Base-by-base conservation (phyloP, 2,888 invertebrate species). In the Heliconius sara region DNA sequence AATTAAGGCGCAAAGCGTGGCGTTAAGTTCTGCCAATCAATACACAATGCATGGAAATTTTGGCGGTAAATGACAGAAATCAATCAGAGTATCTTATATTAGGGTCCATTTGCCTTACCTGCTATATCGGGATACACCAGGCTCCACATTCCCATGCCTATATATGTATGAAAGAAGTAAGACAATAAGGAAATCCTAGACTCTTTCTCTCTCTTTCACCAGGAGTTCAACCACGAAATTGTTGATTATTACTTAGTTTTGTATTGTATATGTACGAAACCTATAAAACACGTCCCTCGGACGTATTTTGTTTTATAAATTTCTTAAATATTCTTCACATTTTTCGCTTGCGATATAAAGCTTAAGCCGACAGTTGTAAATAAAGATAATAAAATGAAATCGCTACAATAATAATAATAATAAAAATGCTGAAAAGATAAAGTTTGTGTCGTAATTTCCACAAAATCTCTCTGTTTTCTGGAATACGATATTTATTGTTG, bases 401-500 rank as follows among this genome's bases (percentile, higher is more conserved):
- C 12, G 67, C 27, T 19, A 47, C 30, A 30, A 30, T 30, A 30
- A 30, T 30, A 77, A 63, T 63, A 70, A 70, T 68, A 65, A 75
- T 80, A 77, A 52, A 77, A 80, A 52, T 43, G 52, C 70, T 80
- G 70, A 67, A 43, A 57, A 67, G 65, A 71, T 65, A 65, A 76
- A 72, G 16, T 65, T 78, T 7, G 43, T 7, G 60, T 79, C 78
- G 78, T 78, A 79, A 79, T 68, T 74, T 74, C 34, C 57, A 39
- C n/a, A 75, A 25, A 70, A 79, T 75, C 30, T 39, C 76, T 57
- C 25, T 63, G 27, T 43, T 76, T 80, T 77, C 65, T 77, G 74
- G 65, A 80, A 75, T 57, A 27, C 65, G 7, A 63, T 78, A 80
- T 80, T 78, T 80, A 80, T 80, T 77, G 39, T 75, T 52, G 16